These are phyloP conservation scores for Protomyctophum bolini DNA, from an alignment of 2,113 vertebrate genomes.

Conservation along the genomic window DNA sequence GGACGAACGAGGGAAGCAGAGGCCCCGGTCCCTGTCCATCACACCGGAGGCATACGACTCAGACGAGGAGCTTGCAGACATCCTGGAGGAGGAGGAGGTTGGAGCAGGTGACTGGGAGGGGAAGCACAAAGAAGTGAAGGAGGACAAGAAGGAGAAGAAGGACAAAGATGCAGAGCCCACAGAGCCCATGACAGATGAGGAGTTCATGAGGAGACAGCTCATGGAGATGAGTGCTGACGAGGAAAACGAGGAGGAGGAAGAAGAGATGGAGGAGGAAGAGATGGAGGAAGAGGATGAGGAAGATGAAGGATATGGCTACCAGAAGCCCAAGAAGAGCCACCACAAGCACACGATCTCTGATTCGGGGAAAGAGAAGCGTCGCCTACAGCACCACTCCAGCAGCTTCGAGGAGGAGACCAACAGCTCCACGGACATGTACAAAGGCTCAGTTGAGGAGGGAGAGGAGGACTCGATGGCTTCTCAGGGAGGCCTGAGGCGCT, in stretches of 20 bases:
- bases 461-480: conserved; percentile 84
- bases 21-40: conserved; percentile 92
- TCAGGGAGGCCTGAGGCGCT: conserved; percentile 92
- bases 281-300: conserved; percentile 89
- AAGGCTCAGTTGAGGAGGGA: conserved; percentile 75
- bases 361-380: conserved; percentile 87
- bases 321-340: conserved; percentile 81
- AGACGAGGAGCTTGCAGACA: conserved; percentile 92
- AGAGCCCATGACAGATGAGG: conserved; percentile 88
- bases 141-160: conserved; percentile 88
- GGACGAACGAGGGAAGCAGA: conserved; percentile 84
- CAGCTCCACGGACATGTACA: conserved; percentile 78
- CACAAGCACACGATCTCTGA: conserved; percentile 83
- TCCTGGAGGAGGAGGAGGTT: conserved; percentile 91
- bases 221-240: conserved; percentile 99
- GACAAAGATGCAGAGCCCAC: conserved; percentile 66
- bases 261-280: conserved; percentile 64
- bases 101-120: conserved; percentile 84
- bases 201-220: conserved; percentile 96
- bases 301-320: conserved; percentile 82
- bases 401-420: conserved; percentile 89
- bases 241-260: conserved; percentile 82
- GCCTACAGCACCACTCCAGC: conserved; percentile 84
- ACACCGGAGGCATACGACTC: conserved; percentile 94
- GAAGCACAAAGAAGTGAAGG: conserved; percentile 80